phyloP scores from a whole-genome alignment of 2,113 vertebrate species.

The Isichthys henryi region DNA sequence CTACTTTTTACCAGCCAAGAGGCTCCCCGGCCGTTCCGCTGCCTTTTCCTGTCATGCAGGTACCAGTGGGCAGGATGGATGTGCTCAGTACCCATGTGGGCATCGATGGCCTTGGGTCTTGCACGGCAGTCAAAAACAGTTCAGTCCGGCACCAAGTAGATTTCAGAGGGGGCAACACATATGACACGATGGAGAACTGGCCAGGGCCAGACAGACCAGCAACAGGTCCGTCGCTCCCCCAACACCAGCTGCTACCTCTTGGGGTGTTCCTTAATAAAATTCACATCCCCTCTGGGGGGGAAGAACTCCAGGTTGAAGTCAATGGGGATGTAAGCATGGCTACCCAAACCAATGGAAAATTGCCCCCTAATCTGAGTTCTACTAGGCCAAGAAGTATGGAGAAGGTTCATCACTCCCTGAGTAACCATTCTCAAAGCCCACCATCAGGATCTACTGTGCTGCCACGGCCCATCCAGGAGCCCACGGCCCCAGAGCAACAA shows the following conservation, averaged over 20 bases:
- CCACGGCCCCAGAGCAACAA: constrained; percentile 50
- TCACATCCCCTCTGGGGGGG: constrained; percentile 29
- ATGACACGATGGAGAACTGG: constrained; percentile 48
- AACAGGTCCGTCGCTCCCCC: constrained; percentile 39
- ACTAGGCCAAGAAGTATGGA: constrained; percentile 37
- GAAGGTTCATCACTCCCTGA: constrained; percentile 45
- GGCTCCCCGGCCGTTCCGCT: constrained; percentile 34
- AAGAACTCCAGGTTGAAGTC: constrained; percentile 14
- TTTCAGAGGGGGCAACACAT: constrained; percentile 36
- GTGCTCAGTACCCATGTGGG: constrained; percentile 39
- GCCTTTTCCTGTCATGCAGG: constrained; percentile 46
- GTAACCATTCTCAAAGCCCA: constrained; percentile 39
- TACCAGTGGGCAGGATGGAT: constrained; percentile 46
- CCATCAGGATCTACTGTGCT: constrained; percentile 43
- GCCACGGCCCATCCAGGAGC: constrained; percentile 44
- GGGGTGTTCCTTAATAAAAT: constrained; percentile 54
- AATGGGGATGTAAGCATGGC: constrained; percentile 39
- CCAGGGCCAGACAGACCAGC: constrained; percentile 38
- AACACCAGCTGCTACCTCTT: constrained; percentile 44
- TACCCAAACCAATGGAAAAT: constrained; percentile 39
- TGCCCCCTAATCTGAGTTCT: constrained; percentile 30
- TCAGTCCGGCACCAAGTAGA: constrained; percentile 44
- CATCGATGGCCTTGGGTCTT: constrained; percentile 36
- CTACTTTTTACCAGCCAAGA: constrained; percentile 43
- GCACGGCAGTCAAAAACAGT: constrained; percentile 46